Percentiles rank a stretch among this genome's conserved stretches.
These are phyloP conservation scores for Nineta flava DNA, from an alignment of 2,888 invertebrate genomes.

Conservation along the genomic window DNA sequence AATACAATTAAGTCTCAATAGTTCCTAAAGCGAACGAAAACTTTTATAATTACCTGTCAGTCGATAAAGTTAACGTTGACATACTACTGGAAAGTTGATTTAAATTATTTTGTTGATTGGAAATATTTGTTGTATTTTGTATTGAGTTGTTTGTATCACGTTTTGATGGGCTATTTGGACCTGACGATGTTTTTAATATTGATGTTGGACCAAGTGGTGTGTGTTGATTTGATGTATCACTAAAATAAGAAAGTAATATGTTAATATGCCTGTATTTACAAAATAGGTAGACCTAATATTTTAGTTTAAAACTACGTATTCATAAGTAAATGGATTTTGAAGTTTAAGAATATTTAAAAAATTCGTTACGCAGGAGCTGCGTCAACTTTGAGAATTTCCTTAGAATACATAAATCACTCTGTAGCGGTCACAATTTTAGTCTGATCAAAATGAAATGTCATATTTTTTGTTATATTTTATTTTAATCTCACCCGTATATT, in stretches of 20 bases:
- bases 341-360: no score
- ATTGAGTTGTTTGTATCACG: background rate
- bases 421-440: no score
- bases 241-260: background rate
- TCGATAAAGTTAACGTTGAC: conserved; percentile 1
- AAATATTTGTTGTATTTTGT: background rate
- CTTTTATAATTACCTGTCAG: background rate
- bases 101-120: background rate
- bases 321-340: no score
- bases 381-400: no score
- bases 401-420: no score
- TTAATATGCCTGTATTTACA: background rate
- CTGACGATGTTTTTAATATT: conserved; percentile 6
- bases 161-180: conserved; percentile 7
- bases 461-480: no score
- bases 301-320: no score
- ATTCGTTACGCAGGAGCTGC: no score
- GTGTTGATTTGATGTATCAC: background rate
- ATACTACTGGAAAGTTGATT: conserved; percentile 4
- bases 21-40: background rate
- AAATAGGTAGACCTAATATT: no score
- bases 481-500: no score
- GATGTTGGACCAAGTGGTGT: background rate
- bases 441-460: no score
- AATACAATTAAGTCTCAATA: background rate